These are phyloP conservation scores for Sardina pilchardus DNA, from an alignment of 2,113 vertebrate genomes.

Conservation along the genomic window DNA sequence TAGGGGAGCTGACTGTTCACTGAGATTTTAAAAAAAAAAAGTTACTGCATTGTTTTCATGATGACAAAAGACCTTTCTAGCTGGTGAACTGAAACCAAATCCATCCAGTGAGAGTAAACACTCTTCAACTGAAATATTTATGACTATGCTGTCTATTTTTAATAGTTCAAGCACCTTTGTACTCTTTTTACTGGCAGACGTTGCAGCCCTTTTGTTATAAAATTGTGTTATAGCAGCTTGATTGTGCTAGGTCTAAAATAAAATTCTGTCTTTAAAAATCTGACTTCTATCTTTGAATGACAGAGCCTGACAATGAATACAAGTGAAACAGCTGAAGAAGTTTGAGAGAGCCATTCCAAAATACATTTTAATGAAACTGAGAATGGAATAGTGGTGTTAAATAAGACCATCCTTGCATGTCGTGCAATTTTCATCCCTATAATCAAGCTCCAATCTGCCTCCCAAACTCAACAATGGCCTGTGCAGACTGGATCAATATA, in stretches of 20 bases:
- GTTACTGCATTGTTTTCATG: not conserved
- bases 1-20: not conserved
- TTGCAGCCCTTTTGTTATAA: not conserved
- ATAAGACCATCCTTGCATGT: conserved; percentile 12
- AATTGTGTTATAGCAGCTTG: not conserved
- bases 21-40: not conserved
- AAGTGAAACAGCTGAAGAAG: not conserved
- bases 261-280: not conserved
- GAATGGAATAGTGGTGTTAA: not conserved
- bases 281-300: not conserved
- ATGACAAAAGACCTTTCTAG: not conserved
- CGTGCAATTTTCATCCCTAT: not conserved
- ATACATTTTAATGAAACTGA: not conserved
- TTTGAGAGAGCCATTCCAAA: not conserved
- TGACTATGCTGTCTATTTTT: conserved; percentile 15
- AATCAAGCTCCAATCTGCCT: conserved; percentile 12
- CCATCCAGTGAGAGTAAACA: conserved; percentile 15
- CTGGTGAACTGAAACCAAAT: not conserved
- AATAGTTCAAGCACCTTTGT: not conserved
- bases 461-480: not conserved
- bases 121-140: conserved; percentile 25
- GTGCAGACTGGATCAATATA: conserved; percentile 39
- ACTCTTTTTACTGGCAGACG: not conserved
- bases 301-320: not conserved
- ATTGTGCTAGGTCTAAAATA: not conserved